A percentile compares a stretch with the other conserved stretches of the same genome.
Conservation (phyloP, 2,113 vertebrate genomes). For the Bubo blakistoni region DNA sequence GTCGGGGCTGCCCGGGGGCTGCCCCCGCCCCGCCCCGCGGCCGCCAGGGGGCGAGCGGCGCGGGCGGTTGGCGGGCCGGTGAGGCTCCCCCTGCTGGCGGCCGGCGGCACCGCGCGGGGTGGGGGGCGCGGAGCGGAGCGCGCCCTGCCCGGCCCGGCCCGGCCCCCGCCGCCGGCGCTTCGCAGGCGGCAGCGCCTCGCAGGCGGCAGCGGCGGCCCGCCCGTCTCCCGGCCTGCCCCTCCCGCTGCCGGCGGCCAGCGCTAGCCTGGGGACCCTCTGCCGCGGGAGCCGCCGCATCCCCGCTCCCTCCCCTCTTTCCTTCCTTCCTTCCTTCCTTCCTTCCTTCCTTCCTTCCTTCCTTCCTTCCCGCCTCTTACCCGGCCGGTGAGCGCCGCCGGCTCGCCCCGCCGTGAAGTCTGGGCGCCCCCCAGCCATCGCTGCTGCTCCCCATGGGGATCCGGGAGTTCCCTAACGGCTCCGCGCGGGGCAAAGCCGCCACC, state of each 20-base stretch:
- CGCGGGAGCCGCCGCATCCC: background rate
- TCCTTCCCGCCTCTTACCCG: background rate
- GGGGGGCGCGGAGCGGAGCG: background rate
- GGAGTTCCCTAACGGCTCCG: slow-evolving; percentile 73
- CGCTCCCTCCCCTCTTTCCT: background rate
- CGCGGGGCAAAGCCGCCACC: slow-evolving; percentile 63
- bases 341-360: background rate
- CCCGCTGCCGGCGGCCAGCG: background rate
- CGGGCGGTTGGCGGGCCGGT: background rate
- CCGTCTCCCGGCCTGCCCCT: background rate
- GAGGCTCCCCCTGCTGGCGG: background rate
- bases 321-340: background rate
- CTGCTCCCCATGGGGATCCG: slow-evolving; percentile 73
- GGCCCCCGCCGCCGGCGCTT: background rate
- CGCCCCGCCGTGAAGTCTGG: slow-evolving; percentile 48
- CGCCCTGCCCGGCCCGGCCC: background rate
- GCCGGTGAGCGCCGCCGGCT: slow-evolving; percentile 34
- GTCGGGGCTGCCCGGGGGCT: accelerated
- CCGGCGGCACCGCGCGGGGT: background rate
- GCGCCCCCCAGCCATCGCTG: slow-evolving; percentile 47
- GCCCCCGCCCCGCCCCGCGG: background rate
- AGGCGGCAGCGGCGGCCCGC: background rate
- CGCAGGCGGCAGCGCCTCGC: background rate
- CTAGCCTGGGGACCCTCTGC: background rate
- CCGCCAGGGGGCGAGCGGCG: background rate